These are phyloP conservation scores for Xiphophorus maculatus DNA, from an alignment of 2,113 vertebrate species.

Conservation along the genomic window DNA sequence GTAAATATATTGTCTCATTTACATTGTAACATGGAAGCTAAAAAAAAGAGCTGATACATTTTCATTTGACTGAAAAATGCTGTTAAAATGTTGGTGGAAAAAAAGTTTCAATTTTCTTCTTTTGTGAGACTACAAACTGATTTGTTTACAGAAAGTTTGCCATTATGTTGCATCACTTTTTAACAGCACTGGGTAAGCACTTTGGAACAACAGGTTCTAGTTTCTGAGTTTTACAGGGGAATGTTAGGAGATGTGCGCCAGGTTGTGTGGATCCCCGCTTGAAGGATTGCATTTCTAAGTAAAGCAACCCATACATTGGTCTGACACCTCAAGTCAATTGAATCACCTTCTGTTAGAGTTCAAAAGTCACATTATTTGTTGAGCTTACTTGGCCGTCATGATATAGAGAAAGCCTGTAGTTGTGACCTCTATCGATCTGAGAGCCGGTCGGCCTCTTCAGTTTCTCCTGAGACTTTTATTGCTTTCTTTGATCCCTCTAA, in stretches of 20 bases:
- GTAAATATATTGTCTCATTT: too few relatives aligned
- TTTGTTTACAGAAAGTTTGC: not conserved
- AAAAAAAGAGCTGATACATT: too few relatives aligned
- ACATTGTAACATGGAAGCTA: too few relatives aligned
- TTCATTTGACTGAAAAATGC: not conserved
- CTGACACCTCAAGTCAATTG: constrained; percentile 42
- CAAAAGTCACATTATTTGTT: constrained; percentile 59
- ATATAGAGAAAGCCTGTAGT: constrained; percentile 33
- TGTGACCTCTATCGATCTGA: constrained; percentile 60
- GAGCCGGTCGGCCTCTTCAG: constrained; percentile 42
- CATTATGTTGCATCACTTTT: not conserved
- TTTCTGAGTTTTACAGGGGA: not conserved
- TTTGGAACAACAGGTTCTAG: not conserved
- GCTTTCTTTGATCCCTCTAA: constrained; percentile 75
- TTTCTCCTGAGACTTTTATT: constrained; percentile 63
- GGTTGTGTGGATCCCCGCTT: not conserved
- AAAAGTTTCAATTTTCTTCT: too few relatives aligned
- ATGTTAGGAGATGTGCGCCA: not conserved
- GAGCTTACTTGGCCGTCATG: constrained; percentile 31
- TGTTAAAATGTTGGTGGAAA: too few relatives aligned
- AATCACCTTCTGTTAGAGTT: constrained; percentile 33
- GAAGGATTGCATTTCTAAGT: not conserved
- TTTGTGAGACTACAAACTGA: not conserved
- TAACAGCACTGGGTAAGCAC: not conserved
- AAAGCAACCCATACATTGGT: constrained; percentile 6